Evolutionary conservation across 2,113 vertebrate species (phyloP).

Genomic region (Nothocercus nigrocapillus): DNA sequence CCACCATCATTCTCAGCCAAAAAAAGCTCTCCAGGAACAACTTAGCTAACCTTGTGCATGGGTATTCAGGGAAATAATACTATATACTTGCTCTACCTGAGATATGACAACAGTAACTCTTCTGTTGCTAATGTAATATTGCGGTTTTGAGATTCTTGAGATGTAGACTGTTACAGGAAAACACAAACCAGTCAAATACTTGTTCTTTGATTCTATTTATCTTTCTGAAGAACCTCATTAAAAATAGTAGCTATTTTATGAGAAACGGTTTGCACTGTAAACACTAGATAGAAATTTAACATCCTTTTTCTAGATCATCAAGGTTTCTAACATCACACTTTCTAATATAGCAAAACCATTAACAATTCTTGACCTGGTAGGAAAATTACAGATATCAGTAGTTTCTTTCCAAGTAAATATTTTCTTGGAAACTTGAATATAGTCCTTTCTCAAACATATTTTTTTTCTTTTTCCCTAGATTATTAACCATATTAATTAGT

Average conservation of each 20-base stretch:
- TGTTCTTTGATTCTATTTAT: not conserved
- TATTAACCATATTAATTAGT: not conserved
- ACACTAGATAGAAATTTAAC: not conserved
- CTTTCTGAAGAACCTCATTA: not conserved
- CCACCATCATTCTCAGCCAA: not conserved
- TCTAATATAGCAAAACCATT: not conserved
- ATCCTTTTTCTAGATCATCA: not conserved
- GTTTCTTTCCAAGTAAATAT: not conserved
- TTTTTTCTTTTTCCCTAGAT: not conserved
- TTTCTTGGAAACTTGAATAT: not conserved
- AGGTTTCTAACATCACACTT: not conserved
- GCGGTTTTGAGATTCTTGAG: not conserved
- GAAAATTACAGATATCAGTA: not conserved
- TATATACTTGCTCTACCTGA: not conserved
- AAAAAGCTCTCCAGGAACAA: not conserved
- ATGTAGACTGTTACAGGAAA: not conserved
- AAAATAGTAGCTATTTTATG: not conserved
- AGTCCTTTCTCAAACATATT: not conserved
- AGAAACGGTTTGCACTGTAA: not conserved
- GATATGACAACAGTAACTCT: not conserved
- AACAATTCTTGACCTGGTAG: not conserved
- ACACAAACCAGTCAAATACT: not conserved
- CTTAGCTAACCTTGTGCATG: not conserved
- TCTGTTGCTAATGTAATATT: not conserved
- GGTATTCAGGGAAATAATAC: not conserved